Conservation (phyloP, 2,797 vertebrate species). For the Otolemur crassicaudatus region DNA sequence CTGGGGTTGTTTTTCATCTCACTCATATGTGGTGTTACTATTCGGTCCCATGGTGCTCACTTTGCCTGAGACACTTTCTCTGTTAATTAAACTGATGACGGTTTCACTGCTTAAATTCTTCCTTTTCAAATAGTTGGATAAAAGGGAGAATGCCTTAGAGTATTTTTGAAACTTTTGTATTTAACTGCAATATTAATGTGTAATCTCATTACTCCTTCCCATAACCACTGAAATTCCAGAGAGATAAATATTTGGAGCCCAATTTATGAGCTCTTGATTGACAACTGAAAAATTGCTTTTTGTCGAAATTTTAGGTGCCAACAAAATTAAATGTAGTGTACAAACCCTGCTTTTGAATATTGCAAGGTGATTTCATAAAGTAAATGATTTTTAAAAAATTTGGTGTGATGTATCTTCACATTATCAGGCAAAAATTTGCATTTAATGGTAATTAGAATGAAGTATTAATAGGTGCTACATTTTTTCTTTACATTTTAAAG, state of each 20-base stretch:
- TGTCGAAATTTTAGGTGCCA: conserved; percentile 32
- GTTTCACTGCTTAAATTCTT: conserved; percentile 32
- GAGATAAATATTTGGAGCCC: conserved; percentile 42
- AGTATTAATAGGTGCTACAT: background rate
- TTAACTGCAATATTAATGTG: conserved; percentile 30
- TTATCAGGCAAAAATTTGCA: conserved; percentile 24
- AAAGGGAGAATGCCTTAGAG: conserved; percentile 53
- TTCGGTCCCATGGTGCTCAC: conserved; percentile 57
- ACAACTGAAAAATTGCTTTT: conserved; percentile 50
- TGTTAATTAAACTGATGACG: conserved; percentile 64
- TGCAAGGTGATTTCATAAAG: conserved; percentile 2
- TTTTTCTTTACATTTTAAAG: conserved; percentile 38
- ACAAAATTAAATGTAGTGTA: background rate
- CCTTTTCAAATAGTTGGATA: conserved; percentile 54
- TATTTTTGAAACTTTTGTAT: conserved; percentile 47
- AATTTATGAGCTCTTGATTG: conserved; percentile 41
- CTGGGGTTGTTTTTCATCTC: conserved; percentile 54
- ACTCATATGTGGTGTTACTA: conserved; percentile 48
- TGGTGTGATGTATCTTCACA: background rate
- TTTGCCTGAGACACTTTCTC: conserved; percentile 52
- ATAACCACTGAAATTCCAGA: conserved; percentile 23
- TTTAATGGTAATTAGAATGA: background rate
- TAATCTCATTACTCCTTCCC: conserved; percentile 15
- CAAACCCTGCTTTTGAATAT: background rate
- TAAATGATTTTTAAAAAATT: background rate